A percentile compares a stretch with the other conserved stretches of the same genome.
Conservation (phyloP, 2,113 vertebrate genomes). For the Indri indri region DNA sequence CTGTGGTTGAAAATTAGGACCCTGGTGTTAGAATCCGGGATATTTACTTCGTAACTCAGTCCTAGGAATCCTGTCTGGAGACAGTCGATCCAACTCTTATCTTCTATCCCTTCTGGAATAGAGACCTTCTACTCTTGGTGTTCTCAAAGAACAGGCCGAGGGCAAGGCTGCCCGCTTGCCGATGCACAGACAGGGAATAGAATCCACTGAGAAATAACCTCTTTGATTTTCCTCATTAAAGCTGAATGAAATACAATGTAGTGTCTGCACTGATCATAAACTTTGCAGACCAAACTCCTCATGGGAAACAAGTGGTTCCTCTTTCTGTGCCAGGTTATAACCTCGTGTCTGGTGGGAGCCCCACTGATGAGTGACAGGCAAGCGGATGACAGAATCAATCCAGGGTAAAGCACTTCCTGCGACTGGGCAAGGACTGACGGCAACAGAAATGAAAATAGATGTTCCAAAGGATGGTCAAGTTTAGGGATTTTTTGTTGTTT, state of each 20-base stretch:
- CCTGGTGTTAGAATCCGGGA: not conserved
- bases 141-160: not conserved
- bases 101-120: too few species aligned
- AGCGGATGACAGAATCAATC: accelerated
- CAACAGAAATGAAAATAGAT: not conserved
- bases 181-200: not conserved
- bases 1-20: not conserved
- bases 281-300: not conserved
- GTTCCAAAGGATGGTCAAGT: not conserved
- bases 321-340: too few species aligned
- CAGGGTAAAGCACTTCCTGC: not conserved
- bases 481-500: not conserved
- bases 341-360: accelerated
- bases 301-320: not conserved
- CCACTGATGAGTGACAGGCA: not conserved
- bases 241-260: not conserved
- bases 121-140: not conserved
- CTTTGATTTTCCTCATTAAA: not conserved
- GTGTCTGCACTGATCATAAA: not conserved
- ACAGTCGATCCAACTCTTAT: not conserved
- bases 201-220: not conserved
- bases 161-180: accelerated
- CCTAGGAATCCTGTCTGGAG: not conserved
- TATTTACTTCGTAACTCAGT: not conserved
- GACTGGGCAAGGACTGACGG: not conserved